Evolutionary conservation across 1,140 invertebrate genomes (phyloP).

Genomic region (Aphis gossypii): DNA sequence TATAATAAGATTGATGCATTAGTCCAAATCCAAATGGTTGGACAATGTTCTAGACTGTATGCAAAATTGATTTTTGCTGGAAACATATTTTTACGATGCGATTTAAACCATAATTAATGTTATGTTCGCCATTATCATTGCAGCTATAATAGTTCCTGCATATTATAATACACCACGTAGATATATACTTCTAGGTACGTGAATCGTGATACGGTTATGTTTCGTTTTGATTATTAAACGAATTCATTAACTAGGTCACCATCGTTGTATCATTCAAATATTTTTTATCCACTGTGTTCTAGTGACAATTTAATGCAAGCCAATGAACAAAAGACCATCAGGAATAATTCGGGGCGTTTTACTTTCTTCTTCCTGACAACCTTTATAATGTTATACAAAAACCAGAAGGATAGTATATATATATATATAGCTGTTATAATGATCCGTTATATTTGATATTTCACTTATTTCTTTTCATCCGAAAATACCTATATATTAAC

Average conservation of each 20-base stretch:
- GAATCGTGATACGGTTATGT: not conserved
- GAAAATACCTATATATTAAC: not conserved
- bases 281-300: not conserved
- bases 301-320: slow-evolving; percentile 38
- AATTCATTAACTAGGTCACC: slow-evolving; percentile 10
- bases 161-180: too few species aligned
- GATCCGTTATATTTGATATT: slow-evolving; percentile 28
- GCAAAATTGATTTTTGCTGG: not conserved
- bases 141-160: not conserved
- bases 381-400: slow-evolving; percentile 9
- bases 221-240: slow-evolving; percentile 30
- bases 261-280: slow-evolving; percentile 7
- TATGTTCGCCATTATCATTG: not conserved
- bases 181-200: not conserved
- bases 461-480: slow-evolving; percentile 22
- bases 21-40: not conserved
- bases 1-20: not conserved
- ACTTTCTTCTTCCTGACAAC: slow-evolving; percentile 40
- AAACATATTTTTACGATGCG: not conserved
- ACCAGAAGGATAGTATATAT: not conserved
- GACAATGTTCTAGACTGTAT: not conserved
- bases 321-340: slow-evolving; percentile 1
- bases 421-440: not conserved
- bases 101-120: not conserved
- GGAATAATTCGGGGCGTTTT: slow-evolving; percentile 31